A percentile compares a stretch with the other conserved stretches of the same genome.
Conservation (phyloP, 2,797 vertebrate genomes). For the Carduelis carduelis region DNA sequence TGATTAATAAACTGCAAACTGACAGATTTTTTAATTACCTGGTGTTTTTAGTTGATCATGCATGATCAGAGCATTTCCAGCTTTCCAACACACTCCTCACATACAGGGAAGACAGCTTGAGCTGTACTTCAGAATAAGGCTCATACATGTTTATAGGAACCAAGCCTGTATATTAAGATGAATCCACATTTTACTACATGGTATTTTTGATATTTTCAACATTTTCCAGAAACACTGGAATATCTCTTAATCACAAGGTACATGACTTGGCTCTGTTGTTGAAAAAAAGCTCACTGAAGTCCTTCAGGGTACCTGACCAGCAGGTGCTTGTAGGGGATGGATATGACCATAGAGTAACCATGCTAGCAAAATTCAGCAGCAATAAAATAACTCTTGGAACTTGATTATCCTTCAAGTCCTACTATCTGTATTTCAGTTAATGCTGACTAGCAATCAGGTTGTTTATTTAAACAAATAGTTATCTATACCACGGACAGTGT, state of each 20-base stretch:
- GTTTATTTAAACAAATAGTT: background rate
- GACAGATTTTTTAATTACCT: background rate
- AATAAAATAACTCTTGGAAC: background rate
- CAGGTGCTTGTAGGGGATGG: background rate
- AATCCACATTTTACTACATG: background rate
- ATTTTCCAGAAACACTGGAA: background rate
- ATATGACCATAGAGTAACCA: background rate
- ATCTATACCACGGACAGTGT: background rate
- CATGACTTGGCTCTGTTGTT: background rate
- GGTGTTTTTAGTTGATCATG: background rate
- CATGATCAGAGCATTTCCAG: background rate
- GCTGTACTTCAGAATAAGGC: background rate
- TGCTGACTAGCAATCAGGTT: background rate
- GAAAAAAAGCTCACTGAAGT: background rate
- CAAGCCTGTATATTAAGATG: background rate
- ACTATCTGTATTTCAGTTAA: background rate
- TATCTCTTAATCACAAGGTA: background rate
- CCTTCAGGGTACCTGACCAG: background rate
- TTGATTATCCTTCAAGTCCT: background rate
- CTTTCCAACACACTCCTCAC: background rate
- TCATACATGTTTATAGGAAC: background rate
- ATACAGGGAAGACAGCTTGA: background rate
- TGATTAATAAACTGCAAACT: background rate
- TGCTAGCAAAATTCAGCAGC: background rate
- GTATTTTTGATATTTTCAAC: background rate